Conservation (phyloP, 2,797 vertebrate species). For the Sorex maritimensis region DNA sequence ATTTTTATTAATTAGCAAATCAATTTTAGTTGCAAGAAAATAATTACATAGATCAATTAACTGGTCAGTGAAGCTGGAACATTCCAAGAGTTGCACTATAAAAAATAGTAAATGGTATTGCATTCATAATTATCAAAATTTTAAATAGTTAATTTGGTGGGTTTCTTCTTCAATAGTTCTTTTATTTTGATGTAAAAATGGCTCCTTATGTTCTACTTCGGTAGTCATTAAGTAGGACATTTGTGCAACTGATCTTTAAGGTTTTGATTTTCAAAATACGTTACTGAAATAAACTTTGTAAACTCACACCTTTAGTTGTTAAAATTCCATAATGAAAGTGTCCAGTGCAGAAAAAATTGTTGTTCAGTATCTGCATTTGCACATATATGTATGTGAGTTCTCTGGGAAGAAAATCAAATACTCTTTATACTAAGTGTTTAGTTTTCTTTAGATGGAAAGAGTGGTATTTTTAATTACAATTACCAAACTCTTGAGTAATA, state of each 20-base stretch:
- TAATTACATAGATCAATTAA: neutral
- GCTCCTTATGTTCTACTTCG: neutral
- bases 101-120: conserved; percentile 1
- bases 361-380: neutral
- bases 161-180: conserved; percentile 27
- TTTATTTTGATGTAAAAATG: conserved; percentile 32
- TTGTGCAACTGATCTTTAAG: conserved; percentile 64
- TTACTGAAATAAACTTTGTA: conserved; percentile 45
- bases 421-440: neutral
- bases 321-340: conserved; percentile 58
- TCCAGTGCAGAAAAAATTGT: fast-evolving
- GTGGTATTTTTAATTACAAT: neutral
- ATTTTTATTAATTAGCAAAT: neutral
- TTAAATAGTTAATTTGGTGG: neutral
- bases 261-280: conserved; percentile 71
- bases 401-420: neutral
- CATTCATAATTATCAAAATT: conserved; percentile 24
- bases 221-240: conserved; percentile 63
- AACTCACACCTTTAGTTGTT: conserved; percentile 11
- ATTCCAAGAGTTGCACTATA: neutral
- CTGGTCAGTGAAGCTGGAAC: neutral
- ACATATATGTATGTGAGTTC: neutral
- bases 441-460: neutral
- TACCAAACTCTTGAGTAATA: neutral
- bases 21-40: conserved; percentile 39